Evolutionary conservation across 2,797 vertebrate species (phyloP), one percentile per base, ranked within the genome.

Genomic region (Leptoclinus maculatus): DNA sequence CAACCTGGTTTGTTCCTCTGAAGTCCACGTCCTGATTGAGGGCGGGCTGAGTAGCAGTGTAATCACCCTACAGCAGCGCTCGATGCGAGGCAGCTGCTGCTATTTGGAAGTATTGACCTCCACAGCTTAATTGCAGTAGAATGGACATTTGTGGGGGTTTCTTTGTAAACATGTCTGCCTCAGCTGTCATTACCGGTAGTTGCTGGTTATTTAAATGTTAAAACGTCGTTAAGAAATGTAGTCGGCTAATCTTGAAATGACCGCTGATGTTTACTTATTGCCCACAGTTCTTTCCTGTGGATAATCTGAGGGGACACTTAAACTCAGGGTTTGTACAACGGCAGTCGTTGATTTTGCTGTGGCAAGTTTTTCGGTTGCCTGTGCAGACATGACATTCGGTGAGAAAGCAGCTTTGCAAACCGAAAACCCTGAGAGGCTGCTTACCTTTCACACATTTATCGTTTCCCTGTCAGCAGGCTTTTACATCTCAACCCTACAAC

Each of bases 21-120:
- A 60, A 70, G 66, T 66, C 65, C 79, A 69, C 67, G 64, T 45
- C 57, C 75, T 85, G 83, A 82, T 79, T 74, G 49, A 23, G 56
- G 56, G 36, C 76, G 17, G 34, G 39, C 60, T 43, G 58, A 64
- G 62, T 3, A 56, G 66, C 66, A 4, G 23, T 54, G 41, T 51
- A 83, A 82, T 79, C 66, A 57, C 41, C 27, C 38, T 38, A 17
- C 7, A 79, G 65, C 7, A 79, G 65, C 17, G 1, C 29, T 59
- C 39, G n/a, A 36, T 57, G n/a, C 21, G 43, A 84, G 69, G 66
- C 85, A 80, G 76, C 85, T 84, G 79, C 82, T 79, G 78, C 49
- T 29, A 27, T 53, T 57, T 60, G 21, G 29, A 66, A 66, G 56
- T 62, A 43, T 10, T 32, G 57, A 74, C 70, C 74, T 57, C n/a